Percentiles rank a stretch among this genome's conserved stretches.
phyloP scores from a whole-genome alignment of 2,888 invertebrate species.

The Mongoloraphidia duomilia region DNA sequence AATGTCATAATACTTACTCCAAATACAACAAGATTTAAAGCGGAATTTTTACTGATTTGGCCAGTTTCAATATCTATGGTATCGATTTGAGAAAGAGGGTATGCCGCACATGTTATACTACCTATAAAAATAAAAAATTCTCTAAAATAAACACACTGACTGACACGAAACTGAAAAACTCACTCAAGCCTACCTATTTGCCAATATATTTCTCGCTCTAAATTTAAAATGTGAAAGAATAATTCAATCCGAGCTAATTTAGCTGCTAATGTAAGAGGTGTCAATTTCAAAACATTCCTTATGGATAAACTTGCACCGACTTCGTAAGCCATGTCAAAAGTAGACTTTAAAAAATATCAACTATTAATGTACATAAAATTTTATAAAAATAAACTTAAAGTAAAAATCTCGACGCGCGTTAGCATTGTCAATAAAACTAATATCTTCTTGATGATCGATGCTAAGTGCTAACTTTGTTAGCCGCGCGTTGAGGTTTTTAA shows the following conservation, averaged over 20 bases:
- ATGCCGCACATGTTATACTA: constrained; percentile 92
- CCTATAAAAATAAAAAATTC: constrained; percentile 27
- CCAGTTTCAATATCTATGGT: constrained; percentile 87
- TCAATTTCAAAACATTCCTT: constrained; percentile 73
- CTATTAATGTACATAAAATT: background rate
- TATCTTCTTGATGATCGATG: too few species aligned
- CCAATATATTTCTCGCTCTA: constrained; percentile 95
- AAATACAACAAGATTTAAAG: constrained; percentile 89
- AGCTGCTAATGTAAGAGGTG: constrained; percentile 86
- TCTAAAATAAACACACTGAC: background rate
- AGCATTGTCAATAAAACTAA: too few species aligned
- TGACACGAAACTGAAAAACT: background rate
- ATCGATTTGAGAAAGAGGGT: constrained; percentile 87
- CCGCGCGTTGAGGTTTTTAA: background rate
- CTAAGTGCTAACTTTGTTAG: too few species aligned
- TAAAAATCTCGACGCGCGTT: background rate
- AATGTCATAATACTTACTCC: constrained; percentile 59
- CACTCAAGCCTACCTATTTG: constrained; percentile 53
- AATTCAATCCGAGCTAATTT: constrained; percentile 86
- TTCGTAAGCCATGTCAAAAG: constrained; percentile 90
- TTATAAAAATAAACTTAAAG: background rate
- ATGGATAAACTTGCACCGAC: constrained; percentile 81
- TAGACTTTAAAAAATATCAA: constrained; percentile 39
- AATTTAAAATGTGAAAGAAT: constrained; percentile 93
- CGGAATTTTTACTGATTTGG: constrained; percentile 88